Evolutionary conservation across 2,888 invertebrate species (phyloP).

Genomic region (Tolmerus cingulatus): DNA sequence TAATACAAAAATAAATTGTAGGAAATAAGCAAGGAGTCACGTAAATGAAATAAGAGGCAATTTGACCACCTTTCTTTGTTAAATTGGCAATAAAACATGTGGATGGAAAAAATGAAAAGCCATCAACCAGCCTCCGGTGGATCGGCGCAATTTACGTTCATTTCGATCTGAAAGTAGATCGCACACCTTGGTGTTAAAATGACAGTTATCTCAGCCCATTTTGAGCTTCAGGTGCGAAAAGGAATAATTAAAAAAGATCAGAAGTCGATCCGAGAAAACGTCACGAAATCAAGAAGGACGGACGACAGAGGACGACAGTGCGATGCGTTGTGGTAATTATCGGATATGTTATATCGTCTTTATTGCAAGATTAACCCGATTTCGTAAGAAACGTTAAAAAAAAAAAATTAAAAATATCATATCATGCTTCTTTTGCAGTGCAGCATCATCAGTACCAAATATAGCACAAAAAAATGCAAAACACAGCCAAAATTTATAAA

Average conservation of each 20-base stretch:
- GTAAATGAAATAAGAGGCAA: not conserved
- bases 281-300: not conserved
- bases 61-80: not conserved
- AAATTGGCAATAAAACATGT: not conserved
- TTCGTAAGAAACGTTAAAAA: constrained; percentile 24
- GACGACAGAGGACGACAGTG: constrained; percentile 16
- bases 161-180: constrained; percentile 34
- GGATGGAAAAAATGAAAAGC: not conserved
- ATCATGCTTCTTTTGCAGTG: not conserved
- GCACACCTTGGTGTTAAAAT: constrained; percentile 7
- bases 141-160: not conserved
- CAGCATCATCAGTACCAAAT: not conserved
- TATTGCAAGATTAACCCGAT: constrained; percentile 37
- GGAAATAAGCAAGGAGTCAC: not conserved
- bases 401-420: not conserved
- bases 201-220: constrained; percentile 23
- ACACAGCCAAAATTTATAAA: constrained; percentile 10
- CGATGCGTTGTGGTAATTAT: constrained; percentile 6
- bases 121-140: not conserved
- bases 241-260: constrained; percentile 5
- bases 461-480: not conserved
- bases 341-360: constrained; percentile 20
- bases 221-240: constrained; percentile 13
- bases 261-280: not conserved
- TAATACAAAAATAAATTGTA: not conserved